Evolutionary conservation across 2,113 vertebrate species (phyloP).

Genomic region (Procavia capensis): DNA sequence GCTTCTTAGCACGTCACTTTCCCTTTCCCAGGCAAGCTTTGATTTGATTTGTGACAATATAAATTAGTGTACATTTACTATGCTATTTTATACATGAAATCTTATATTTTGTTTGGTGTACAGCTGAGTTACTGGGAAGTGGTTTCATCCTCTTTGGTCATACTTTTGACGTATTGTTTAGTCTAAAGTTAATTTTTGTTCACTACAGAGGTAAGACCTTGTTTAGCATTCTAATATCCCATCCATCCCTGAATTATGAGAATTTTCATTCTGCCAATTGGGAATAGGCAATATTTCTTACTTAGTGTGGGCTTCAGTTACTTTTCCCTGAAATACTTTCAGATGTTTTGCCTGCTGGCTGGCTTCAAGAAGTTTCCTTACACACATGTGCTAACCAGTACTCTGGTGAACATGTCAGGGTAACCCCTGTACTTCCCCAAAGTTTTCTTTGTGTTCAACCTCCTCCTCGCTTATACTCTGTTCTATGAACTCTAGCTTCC

Average conservation of each 20-base stretch:
- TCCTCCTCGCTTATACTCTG: not conserved
- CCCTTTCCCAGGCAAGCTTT: not conserved
- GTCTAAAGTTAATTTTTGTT: not conserved
- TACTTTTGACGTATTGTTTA: not conserved
- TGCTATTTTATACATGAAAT: not conserved
- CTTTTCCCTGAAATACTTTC: slow-evolving; percentile 13
- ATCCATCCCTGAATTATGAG: not conserved
- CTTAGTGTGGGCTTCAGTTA: not conserved
- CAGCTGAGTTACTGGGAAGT: too few species aligned
- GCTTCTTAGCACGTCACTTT: accelerated
- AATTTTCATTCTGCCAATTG: not conserved
- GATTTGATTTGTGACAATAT: not conserved
- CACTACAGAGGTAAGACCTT: not conserved
- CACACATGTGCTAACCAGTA: not conserved
- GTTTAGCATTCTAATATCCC: not conserved
- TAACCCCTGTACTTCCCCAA: not conserved
- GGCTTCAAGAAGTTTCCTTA: not conserved
- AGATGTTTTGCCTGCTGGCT: not conserved
- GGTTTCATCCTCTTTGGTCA: too few species aligned
- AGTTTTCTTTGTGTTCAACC: not conserved
- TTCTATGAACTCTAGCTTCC: not conserved
- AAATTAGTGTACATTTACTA: not conserved
- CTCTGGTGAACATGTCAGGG: not conserved
- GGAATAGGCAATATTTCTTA: not conserved
- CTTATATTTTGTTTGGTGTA: not conserved